Evolutionary conservation across 2,888 invertebrate species (phyloP).

Genomic region (Dicycla oo): DNA sequence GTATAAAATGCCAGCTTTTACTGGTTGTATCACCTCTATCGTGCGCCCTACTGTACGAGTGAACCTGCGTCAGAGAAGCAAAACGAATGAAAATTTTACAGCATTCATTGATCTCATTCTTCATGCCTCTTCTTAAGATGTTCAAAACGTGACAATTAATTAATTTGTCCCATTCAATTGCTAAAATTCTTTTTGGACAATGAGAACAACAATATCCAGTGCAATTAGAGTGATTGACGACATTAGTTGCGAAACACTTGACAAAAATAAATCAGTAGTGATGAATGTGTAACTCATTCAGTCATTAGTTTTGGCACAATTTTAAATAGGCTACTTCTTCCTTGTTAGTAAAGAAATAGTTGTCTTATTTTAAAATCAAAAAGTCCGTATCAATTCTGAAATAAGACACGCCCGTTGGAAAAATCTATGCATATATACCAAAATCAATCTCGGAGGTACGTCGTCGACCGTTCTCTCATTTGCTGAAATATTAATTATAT

Average conservation of each 20-base stretch:
- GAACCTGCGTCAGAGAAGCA: slow-evolving; percentile 40
- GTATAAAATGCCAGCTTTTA: not conserved
- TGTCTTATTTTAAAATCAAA: not conserved
- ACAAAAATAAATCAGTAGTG: slow-evolving; percentile 1
- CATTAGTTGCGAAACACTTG: slow-evolving; percentile 18
- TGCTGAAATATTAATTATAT: not conserved
- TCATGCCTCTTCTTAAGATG: slow-evolving; percentile 27
- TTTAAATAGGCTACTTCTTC: not conserved
- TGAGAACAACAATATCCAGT: slow-evolving; percentile 36
- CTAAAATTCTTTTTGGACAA: slow-evolving; percentile 47
- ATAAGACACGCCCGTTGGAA: not conserved
- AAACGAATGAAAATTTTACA: slow-evolving; percentile 60
- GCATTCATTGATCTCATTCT: slow-evolving; percentile 53
- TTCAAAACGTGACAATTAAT: slow-evolving; percentile 54
- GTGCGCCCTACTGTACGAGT: not conserved
- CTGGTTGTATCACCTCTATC: not conserved
- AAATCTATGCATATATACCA: not conserved
- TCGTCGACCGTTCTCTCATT: not conserved
- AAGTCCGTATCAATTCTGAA: not conserved
- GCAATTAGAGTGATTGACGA: slow-evolving; percentile 37
- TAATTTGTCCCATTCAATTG: slow-evolving; percentile 63
- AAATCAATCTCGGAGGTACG: not conserved
- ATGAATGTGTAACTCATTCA: slow-evolving; percentile 1
- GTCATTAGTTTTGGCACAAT: not conserved
- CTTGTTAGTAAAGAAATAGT: not conserved